Evolutionary conservation across 2,797 vertebrate species (phyloP), one percentile per base, ranked within the genome.

Genomic region (Alca torda): DNA sequence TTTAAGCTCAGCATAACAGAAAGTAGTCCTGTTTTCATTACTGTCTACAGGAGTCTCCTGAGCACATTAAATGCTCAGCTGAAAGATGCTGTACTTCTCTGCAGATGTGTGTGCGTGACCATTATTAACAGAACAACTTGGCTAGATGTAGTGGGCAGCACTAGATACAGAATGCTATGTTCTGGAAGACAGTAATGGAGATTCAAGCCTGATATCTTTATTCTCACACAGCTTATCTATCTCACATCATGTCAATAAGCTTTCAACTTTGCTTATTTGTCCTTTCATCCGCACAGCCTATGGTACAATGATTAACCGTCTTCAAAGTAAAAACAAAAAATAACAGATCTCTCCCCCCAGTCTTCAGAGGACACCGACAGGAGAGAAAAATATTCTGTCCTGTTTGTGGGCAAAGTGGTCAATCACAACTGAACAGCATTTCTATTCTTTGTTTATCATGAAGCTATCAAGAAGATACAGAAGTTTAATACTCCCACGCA

Each of bases 161-260:
- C 30, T 8, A 53, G 83, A 80, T 39, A 90, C 30, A 84, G 81
- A 84, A 78, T 23, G 59, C 51, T 14, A 4, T 25, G 67, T 68
- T 88, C 86, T 31, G 67, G 0, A 15, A 1, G 68, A 60, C 74
- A 89, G 81, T 35, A 83, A 68, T 14, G 53, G 81, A 93, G 96
- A 95, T 93, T 37, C 91, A 56, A 77, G 81, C 21, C 88, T 46
- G 81, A 89, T 93, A 78, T 88, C 96, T 96, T 69, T 54, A 89
- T 95, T 84, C 90, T 89, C 78, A 50, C 60, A 25, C 64, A 88
- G 72, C 72, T 94, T 91, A 96, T 96, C 93, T 94, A 57, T 93
- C 81, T 92, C 84, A 15, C 86, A 75, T 67, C 86, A 19, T 8
- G 64, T 89, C 94, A 96, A 95, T 94, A 95, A 89, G 84, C 81